A percentile compares a stretch with the other conserved stretches of the same genome.
Evolutionary conservation across 2,888 invertebrate species (phyloP).

Genomic region (Rhaphigaster nebulosa): DNA sequence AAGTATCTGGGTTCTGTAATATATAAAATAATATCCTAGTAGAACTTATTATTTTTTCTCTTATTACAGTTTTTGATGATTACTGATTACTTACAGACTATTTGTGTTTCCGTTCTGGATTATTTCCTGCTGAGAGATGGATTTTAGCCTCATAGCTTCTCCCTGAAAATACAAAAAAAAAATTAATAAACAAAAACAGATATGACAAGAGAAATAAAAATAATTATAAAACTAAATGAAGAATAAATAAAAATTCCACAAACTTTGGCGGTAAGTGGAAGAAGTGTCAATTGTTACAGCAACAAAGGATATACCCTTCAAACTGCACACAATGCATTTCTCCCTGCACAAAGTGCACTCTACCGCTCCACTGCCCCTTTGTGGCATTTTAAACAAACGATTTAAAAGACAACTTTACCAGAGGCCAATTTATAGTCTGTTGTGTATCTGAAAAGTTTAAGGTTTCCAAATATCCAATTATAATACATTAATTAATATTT

Average conservation of each 20-base stretch:
- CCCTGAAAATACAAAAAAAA: constrained; percentile 12
- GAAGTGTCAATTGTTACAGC: background rate
- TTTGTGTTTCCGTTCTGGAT: constrained; percentile 51
- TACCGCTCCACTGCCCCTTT: background rate
- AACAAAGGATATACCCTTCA: background rate
- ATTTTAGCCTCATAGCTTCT: constrained; percentile 53
- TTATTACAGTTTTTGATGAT: background rate
- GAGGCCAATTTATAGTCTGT: background rate
- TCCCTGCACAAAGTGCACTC: background rate
- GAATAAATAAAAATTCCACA: background rate
- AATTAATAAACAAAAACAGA: background rate
- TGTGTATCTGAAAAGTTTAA: no score
- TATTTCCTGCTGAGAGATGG: constrained; percentile 41
- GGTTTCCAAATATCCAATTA: no score
- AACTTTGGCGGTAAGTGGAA: background rate
- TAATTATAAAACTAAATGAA: background rate
- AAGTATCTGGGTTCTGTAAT: no score
- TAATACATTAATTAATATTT: no score
- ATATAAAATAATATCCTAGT: no score
- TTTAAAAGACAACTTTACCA: background rate
- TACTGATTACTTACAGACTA: constrained; percentile 34
- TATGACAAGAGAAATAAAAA: background rate
- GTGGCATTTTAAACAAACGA: background rate
- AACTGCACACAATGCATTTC: constrained; percentile 17
- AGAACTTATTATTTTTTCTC: background rate